Percentiles rank a stretch among this genome's conserved stretches.
phyloP scores from a whole-genome alignment of 2,113 vertebrate species.

The Prietella phreatophila region DNA sequence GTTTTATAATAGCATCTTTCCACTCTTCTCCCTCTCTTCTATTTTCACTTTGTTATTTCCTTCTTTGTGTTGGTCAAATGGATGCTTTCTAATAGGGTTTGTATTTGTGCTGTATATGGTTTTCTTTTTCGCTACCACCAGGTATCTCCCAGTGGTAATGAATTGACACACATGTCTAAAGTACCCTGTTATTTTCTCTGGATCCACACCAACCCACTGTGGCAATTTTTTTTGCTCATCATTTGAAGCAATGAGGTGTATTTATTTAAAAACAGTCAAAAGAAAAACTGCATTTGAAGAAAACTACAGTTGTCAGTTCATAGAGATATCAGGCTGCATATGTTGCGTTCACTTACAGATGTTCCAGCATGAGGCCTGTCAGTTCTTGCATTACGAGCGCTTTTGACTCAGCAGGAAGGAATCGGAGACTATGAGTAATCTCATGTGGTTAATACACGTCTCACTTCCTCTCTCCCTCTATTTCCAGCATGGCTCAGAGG shows the following conservation, averaged over 20 bases:
- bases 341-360: conserved; percentile 40
- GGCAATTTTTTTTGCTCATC: neutral
- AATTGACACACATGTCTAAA: conserved; percentile 70
- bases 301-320: neutral
- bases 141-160: conserved; percentile 59
- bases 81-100: conserved; percentile 72
- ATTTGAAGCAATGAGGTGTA: neutral
- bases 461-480: conserved; percentile 10
- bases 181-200: conserved; percentile 64
- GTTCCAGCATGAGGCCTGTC: conserved; percentile 37
- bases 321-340: conserved; percentile 36
- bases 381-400: conserved; percentile 33
- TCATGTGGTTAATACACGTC: conserved; percentile 4
- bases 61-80: conserved; percentile 60
- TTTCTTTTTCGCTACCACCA: conserved; percentile 55
- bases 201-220: conserved; percentile 52
- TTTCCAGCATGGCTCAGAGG: conserved; percentile 3
- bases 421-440: conserved; percentile 14
- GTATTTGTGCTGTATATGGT: conserved; percentile 61
- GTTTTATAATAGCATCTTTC: neutral
- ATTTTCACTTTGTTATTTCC: conserved; percentile 59
- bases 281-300: neutral
- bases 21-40: conserved; percentile 5
- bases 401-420: conserved; percentile 23
- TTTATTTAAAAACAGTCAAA: conserved; percentile 14